Percentiles rank a stretch among this genome's conserved stretches.
phyloP scores from a whole-genome alignment of 2,888 invertebrate genomes.

The Sinhomidia bicolor region DNA sequence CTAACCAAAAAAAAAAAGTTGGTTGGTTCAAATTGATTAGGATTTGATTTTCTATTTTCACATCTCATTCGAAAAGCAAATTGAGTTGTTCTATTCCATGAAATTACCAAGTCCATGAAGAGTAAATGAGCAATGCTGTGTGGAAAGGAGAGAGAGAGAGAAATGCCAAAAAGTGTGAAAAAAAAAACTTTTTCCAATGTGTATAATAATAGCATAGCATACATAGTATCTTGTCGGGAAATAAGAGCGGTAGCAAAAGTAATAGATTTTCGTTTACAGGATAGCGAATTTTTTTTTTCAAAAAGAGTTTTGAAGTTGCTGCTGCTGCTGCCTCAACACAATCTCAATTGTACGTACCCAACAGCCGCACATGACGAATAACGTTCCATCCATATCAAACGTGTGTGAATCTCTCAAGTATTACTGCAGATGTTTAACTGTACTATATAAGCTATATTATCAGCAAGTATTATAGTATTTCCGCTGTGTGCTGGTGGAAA shows the following conservation, averaged over 20 bases:
- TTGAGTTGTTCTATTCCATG: slow-evolving; percentile 69
- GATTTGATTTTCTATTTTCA: slow-evolving; percentile 79
- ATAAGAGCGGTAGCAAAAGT: not conserved
- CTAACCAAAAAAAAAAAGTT: slow-evolving; percentile 56
- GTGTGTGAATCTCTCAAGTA: slow-evolving; percentile 39
- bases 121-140: slow-evolving; percentile 55
- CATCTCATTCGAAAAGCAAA: slow-evolving; percentile 73
- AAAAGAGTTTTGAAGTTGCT: too few species aligned
- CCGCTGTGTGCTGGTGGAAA: too few species aligned
- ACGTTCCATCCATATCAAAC: slow-evolving; percentile 31
- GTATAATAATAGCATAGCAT: too few species aligned
- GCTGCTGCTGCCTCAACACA: slow-evolving; percentile 18
- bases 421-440: slow-evolving; percentile 40
- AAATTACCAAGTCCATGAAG: slow-evolving; percentile 55
- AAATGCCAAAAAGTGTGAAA: slow-evolving; percentile 38
- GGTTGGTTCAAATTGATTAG: slow-evolving; percentile 80
- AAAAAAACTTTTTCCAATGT: slow-evolving; percentile 10
- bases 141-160: not conserved
- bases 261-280: slow-evolving; percentile 18
- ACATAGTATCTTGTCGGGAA: not conserved
- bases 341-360: slow-evolving; percentile 16
- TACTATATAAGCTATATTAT: not conserved
- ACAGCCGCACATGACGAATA: slow-evolving; percentile 31
- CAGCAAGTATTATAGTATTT: too few species aligned
- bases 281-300: slow-evolving; percentile 37